phyloP scores from a whole-genome alignment of 1,140 invertebrate genomes.

The Apis mellifera region Amel_HAv3.1 CM009942.2:9820501-9821000 shows the following conservation, averaged over 20 bases:
- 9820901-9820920: not conserved
- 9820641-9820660: too few species aligned
- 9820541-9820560: constrained; percentile 38
- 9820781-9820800: too few species aligned
- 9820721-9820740: too few species aligned
- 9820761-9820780: too few species aligned
- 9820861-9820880: constrained; percentile 14
- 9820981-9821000: constrained; percentile 58
- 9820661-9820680: too few species aligned
- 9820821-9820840: not conserved
- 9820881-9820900: not conserved
- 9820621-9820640: not conserved
- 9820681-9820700: too few species aligned
- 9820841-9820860: not conserved
- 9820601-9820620: too few species aligned
- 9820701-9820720: too few species aligned
- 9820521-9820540: constrained; percentile 63
- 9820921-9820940: not conserved
- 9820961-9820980: constrained; percentile 40
- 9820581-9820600: constrained; percentile 20
- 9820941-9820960: constrained; percentile 31
- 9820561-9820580: constrained; percentile 29
- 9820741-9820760: too few species aligned
- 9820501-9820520: constrained; percentile 51
- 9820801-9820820: not conserved